Conservation (phyloP, 2,888 invertebrate genomes). For the Apotomis turbidana region DNA sequence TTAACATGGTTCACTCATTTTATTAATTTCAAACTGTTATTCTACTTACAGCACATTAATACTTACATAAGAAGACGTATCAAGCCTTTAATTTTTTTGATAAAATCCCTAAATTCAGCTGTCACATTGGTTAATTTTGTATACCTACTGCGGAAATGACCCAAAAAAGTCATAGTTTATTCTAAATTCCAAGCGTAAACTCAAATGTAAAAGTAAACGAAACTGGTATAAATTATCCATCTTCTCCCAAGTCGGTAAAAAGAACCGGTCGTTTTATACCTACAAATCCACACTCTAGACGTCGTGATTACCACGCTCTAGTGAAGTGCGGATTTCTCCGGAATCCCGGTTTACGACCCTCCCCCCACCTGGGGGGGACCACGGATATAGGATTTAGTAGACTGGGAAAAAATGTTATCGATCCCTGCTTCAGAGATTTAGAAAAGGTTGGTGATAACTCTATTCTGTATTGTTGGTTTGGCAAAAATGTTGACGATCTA, state of each 20-base stretch:
- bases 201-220: too few relatives aligned
- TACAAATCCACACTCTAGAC: slow-evolving; percentile 54
- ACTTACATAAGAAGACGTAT: too few relatives aligned
- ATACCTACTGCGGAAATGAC: too few relatives aligned
- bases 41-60: too few relatives aligned
- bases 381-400: slow-evolving; percentile 42
- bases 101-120: too few relatives aligned
- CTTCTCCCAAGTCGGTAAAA: slow-evolving; percentile 36
- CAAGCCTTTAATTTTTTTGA: too few relatives aligned
- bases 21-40: too few relatives aligned
- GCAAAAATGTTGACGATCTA: neutral
- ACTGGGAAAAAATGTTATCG: slow-evolving; percentile 41
- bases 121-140: too few relatives aligned
- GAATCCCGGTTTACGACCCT: slow-evolving; percentile 78
- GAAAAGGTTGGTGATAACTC: slow-evolving; percentile 17
- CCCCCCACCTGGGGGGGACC: slow-evolving; percentile 41
- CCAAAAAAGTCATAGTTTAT: too few relatives aligned
- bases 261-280: slow-evolving; percentile 40
- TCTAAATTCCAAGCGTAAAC: neutral
- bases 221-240: slow-evolving; percentile 9
- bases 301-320: slow-evolving; percentile 73
- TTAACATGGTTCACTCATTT: too few relatives aligned
- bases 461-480: slow-evolving; percentile 4
- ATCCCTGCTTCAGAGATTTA: slow-evolving; percentile 38
- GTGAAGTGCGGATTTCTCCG: slow-evolving; percentile 78